phyloP scores from a whole-genome alignment of 2,797 vertebrate species.

The Pitangus sulphuratus region DNA sequence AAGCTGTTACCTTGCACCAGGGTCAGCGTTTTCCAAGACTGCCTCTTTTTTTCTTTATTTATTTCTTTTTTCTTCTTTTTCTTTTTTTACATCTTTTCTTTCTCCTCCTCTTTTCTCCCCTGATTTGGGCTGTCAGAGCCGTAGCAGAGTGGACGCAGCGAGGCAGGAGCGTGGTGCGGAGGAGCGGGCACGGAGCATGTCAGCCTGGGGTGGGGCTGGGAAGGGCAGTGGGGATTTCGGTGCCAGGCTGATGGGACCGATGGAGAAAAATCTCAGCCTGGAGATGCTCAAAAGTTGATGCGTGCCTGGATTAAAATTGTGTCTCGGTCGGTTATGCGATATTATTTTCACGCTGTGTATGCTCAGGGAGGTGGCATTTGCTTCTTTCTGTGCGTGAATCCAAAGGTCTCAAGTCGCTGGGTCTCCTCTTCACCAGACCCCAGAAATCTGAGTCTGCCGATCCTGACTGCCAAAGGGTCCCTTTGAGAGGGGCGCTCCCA shows the following conservation, averaged over 20 bases:
- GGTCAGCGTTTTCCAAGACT: neutral
- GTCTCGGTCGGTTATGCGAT: neutral
- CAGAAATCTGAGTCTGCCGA: neutral
- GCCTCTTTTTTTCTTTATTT: neutral
- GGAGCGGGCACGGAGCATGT: neutral
- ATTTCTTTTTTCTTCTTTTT: too few species aligned
- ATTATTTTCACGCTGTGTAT: neutral
- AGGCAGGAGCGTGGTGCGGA: neutral
- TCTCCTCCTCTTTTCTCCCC: fast-evolving
- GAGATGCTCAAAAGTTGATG: neutral
- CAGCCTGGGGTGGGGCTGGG: slow-evolving; percentile 33
- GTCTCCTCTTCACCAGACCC: neutral
- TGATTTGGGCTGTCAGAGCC: neutral
- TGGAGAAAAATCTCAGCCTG: neutral
- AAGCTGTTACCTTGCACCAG: neutral
- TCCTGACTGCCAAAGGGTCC: neutral
- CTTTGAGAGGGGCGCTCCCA: neutral
- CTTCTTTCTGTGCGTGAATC: neutral
- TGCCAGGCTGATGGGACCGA: neutral
- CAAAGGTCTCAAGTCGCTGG: neutral
- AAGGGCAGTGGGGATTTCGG: neutral
- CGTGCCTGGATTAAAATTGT: neutral
- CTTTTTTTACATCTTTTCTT: neutral
- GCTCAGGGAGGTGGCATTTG: neutral
- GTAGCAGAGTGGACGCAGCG: neutral